phyloP scores from a whole-genome alignment of 2,113 vertebrate genomes.

The Cynocephalus volans region DNA sequence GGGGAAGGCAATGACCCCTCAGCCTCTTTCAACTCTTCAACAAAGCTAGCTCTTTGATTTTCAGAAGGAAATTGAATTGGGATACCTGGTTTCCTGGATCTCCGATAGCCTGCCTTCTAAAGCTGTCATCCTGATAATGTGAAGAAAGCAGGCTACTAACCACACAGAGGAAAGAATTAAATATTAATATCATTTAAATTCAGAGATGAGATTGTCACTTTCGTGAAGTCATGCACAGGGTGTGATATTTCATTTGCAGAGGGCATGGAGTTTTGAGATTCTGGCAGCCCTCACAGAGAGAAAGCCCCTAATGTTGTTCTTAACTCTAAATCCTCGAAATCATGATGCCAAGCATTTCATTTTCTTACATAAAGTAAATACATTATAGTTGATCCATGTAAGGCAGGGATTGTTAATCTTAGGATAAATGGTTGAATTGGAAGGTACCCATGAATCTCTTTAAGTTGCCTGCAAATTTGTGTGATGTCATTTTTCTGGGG shows the following conservation, averaged over 20 bases:
- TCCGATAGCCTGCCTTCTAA: slow-evolving; percentile 74
- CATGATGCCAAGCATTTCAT: slow-evolving; percentile 1
- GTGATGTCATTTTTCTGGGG: slow-evolving; percentile 36
- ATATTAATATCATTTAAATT: slow-evolving; percentile 76
- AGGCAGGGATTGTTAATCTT: background rate
- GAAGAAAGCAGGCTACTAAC: slow-evolving; percentile 81
- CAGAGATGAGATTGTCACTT: slow-evolving; percentile 74
- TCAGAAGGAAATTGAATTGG: slow-evolving; percentile 85
- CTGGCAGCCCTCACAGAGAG: background rate
- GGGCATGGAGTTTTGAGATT: background rate
- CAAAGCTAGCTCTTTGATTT: slow-evolving; percentile 82
- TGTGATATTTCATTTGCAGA: slow-evolving; percentile 18
- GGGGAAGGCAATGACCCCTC: slow-evolving; percentile 78
- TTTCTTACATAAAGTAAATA: slow-evolving; percentile 50
- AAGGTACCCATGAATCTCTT: background rate
- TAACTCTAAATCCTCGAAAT: background rate
- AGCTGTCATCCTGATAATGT: slow-evolving; percentile 80
- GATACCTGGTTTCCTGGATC: slow-evolving; percentile 79
- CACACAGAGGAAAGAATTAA: slow-evolving; percentile 62
- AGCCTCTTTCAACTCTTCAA: slow-evolving; percentile 77
- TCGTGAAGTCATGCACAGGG: slow-evolving; percentile 51
- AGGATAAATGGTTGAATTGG: background rate
- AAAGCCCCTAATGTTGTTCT: background rate
- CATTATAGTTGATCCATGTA: background rate
- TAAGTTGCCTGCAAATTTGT: background rate